Evolutionary conservation across 2,888 invertebrate species (phyloP), one percentile per base, ranked within the genome.

Genomic region (Galeopsomyia nigrocyanea): DNA sequence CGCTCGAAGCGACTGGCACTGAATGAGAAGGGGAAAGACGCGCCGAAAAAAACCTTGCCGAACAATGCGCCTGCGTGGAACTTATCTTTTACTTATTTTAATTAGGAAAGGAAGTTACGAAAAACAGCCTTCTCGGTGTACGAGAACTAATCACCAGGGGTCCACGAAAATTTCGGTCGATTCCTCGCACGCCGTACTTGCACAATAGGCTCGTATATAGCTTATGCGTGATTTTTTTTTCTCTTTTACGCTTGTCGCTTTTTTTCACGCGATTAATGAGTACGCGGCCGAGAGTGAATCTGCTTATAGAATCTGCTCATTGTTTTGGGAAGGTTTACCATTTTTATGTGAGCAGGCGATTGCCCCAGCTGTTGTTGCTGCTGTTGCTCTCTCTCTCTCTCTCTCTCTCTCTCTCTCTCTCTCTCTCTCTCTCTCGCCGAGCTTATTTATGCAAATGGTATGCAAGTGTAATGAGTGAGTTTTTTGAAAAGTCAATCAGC

Each of bases 91-190:
- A 78, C 79, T 82, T 78, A 80, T 82, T 82, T 82, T 83, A 83
- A 84, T 83, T 83, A 81, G 77, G 68, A 75, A 26, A 83, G 84
- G 84, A 84, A 82, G 81, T 84, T 84, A 83, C 84, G 83, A 84
- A 83, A 81, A 78, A 70, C 60, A 39, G 39, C 39, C 39, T 39
- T 39, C 39, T 39, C 74, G 66, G 66, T 39, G 57, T 26, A 26
- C 26, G 5, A 21, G 39, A 39, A 64, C 66, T 75, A 71, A 74
- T 74, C 71, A 73, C 65, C 57, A 57, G 68, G 71, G 74, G 71
- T 74, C 74, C 74, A 74, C 71, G 71, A 74, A 74, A 71, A 74
- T 74, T 74, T 74, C 68, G 74, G 68, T 71, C 49, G 49, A 39
- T 19, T 63, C 31, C 31, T 60, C 49, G 46, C 55, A 49, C 55